A percentile compares a stretch with the other conserved stretches of the same genome.
These are phyloP conservation scores for Eurois occulta DNA, from an alignment of 2,888 invertebrate genomes.

Conservation along the genomic window DNA sequence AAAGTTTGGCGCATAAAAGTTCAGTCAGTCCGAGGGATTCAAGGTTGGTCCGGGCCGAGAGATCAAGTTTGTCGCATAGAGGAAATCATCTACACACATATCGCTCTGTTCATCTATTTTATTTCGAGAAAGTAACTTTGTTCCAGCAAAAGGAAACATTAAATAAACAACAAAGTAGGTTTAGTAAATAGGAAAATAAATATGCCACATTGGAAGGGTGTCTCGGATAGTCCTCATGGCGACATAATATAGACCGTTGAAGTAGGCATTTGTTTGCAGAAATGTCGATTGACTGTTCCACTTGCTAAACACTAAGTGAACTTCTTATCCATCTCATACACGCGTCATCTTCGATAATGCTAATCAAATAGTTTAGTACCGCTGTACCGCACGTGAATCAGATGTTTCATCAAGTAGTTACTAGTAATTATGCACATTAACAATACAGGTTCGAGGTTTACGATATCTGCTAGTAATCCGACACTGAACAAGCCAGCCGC, in stretches of 20 bases:
- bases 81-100: slow-evolving; percentile 29
- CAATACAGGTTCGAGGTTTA: slow-evolving; percentile 81
- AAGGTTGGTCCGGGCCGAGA: not conserved
- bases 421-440: slow-evolving; percentile 20
- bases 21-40: not conserved
- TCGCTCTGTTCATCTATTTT: not conserved
- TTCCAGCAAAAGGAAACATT: not conserved
- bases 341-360: slow-evolving; percentile 37
- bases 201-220: not conserved
- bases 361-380: slow-evolving; percentile 45
- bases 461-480: slow-evolving; percentile 86
- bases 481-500: slow-evolving; percentile 82
- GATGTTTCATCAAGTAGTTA: slow-evolving; percentile 32
- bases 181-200: slow-evolving; percentile 16
- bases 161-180: slow-evolving; percentile 15
- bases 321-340: slow-evolving; percentile 33
- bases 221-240: not conserved
- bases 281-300: slow-evolving; percentile 2
- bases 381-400: slow-evolving; percentile 20
- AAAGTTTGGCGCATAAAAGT: slow-evolving; percentile 4
- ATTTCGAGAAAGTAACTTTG: not conserved
- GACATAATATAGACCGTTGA: not conserved
- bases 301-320: slow-evolving; percentile 15
- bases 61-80: not conserved
- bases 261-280: slow-evolving; percentile 6